Conservation (phyloP, 2,797 vertebrate genomes). For the Sebastes ruberrimus region DNA sequence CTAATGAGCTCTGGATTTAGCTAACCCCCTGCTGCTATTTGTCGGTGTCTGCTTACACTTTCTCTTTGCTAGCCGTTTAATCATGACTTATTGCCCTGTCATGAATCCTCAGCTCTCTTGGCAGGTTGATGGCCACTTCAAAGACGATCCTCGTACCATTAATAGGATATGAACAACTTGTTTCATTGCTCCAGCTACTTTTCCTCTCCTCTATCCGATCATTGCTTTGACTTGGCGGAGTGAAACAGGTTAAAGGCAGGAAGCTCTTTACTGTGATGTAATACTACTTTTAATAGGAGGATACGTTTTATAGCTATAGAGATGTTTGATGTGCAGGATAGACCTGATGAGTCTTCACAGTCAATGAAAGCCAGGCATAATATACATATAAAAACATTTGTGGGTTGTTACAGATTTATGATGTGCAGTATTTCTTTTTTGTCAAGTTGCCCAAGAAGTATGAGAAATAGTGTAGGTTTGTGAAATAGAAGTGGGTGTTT, state of each 20-base stretch:
- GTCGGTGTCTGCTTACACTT: neutral
- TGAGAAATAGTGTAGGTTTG: neutral
- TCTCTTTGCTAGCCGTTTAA: neutral
- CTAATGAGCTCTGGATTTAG: constrained; percentile 44
- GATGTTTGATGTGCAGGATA: constrained; percentile 5
- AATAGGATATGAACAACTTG: neutral
- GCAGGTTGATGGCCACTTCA: constrained; percentile 1
- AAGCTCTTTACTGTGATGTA: constrained; percentile 33
- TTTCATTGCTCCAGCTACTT: neutral
- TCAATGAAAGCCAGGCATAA: neutral
- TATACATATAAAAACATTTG: constrained; percentile 5
- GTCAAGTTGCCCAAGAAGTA: neutral
- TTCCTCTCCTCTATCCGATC: neutral
- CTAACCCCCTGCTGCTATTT: neutral
- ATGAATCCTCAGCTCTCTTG: neutral
- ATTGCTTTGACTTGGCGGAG: neutral
- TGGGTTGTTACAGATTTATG: constrained; percentile 19
- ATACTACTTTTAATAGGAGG: constrained; percentile 6
- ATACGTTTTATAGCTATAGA: constrained; percentile 11
- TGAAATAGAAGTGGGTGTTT: neutral
- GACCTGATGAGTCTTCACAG: neutral
- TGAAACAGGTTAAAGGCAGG: constrained; percentile 8
- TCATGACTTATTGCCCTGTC: constrained; percentile 2
- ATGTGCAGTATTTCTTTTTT: neutral
- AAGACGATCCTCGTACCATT: neutral